These are phyloP conservation scores for Drosophila orosa DNA, from an alignment of 1,140 invertebrate species.

Conservation along the genomic window DNA sequence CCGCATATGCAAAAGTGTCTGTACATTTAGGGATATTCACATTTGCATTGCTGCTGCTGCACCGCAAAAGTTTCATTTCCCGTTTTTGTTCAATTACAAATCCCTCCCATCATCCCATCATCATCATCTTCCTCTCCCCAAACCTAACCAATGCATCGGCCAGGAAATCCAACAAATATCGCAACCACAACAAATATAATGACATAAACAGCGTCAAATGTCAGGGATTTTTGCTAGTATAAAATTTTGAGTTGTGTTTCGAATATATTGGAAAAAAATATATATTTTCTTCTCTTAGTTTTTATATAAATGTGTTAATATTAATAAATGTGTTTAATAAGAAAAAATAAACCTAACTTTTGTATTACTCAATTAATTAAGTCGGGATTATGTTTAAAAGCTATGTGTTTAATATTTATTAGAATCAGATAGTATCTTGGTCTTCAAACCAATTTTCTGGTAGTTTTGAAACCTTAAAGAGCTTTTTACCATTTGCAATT, in stretches of 20 bases:
- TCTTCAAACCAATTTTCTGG: too few species aligned
- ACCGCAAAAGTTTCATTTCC: slow-evolving; percentile 74
- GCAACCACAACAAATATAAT: slow-evolving; percentile 18
- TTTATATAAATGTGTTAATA: too few species aligned
- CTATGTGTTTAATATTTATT: too few species aligned
- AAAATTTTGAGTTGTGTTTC: not conserved
- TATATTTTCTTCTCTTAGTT: too few species aligned
- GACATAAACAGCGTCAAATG: slow-evolving; percentile 17
- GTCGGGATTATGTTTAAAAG: too few species aligned
- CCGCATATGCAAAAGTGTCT: slow-evolving; percentile 15
- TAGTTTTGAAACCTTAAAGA: too few species aligned
- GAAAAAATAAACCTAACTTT: too few species aligned
- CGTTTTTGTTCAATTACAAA: slow-evolving; percentile 23
- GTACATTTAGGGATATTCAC: slow-evolving; percentile 20
- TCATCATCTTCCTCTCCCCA: not conserved
- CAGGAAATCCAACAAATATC: not conserved
- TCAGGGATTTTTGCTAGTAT: slow-evolving; percentile 1
- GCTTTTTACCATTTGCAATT: too few species aligned
- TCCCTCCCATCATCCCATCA: not conserved
- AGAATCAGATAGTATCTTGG: too few species aligned
- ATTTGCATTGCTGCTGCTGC: slow-evolving; percentile 56
- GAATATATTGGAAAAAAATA: not conserved
- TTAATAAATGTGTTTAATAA: too few species aligned
- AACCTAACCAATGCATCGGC: not conserved
- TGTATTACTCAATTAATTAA: too few species aligned